Conservation (phyloP, 2,113 vertebrate genomes). For the Forbesichthys agassizii region DNA sequence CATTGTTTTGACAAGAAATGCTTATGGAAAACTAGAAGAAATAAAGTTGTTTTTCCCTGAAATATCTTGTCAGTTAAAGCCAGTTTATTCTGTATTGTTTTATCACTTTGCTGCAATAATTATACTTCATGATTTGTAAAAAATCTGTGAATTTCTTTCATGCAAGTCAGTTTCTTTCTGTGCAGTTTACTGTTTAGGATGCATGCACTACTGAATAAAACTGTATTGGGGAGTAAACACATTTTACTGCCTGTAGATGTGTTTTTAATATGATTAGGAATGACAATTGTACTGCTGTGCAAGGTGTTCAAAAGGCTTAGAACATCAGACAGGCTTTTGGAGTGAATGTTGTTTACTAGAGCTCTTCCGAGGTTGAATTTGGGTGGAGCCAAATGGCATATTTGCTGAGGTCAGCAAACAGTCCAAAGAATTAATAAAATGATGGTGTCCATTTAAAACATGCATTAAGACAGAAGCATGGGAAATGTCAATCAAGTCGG, state of each 20-base stretch:
- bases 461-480: neutral
- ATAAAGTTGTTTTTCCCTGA: slow-evolving; percentile 1
- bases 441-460: neutral
- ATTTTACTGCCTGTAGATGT: neutral
- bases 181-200: slow-evolving; percentile 48
- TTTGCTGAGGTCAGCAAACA: too few species aligned
- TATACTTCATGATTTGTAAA: slow-evolving; percentile 47
- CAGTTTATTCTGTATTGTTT: neutral
- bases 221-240: slow-evolving; percentile 34
- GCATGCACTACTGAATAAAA: slow-evolving; percentile 51
- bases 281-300: neutral
- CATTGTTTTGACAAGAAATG: slow-evolving; percentile 25
- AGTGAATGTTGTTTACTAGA: neutral
- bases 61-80: neutral
- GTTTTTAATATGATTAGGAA: neutral
- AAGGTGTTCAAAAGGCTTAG: too few species aligned
- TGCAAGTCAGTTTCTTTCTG: slow-evolving; percentile 50
- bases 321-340: neutral
- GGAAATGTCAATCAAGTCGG: too few species aligned
- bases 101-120: slow-evolving; percentile 21
- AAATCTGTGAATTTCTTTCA: slow-evolving; percentile 2
- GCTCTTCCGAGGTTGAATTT: neutral
- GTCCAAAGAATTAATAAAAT: neutral
- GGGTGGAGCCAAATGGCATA: neutral
- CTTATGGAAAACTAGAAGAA: slow-evolving; percentile 24